Base-by-base conservation (phyloP, 2,113 vertebrate species). In the Microtus oregoni region DNA sequence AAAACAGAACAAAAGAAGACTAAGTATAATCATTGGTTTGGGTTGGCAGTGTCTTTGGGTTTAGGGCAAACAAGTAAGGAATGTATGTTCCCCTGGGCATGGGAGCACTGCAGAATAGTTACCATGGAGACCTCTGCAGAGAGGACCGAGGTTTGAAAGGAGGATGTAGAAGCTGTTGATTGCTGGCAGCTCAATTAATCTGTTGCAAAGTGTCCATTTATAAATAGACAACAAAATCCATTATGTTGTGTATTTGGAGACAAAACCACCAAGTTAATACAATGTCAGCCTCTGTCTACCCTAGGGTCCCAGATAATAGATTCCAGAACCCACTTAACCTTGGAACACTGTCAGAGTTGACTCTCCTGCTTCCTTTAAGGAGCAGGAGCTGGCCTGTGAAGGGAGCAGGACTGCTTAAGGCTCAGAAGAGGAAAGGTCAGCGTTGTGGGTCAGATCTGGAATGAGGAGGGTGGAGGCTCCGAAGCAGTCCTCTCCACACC, bases 371-470 rank as follows among this genome's bases (percentile, higher is more conserved):
- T 86, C 72, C 38, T 52, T 95, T 94, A 91, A 76, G 20, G 50
- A 78, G 2, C 32, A 1, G 52, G 65, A 12, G 10, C 15, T 67
- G 26, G 26, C 61, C 24, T 58, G 0, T 92, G 50, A 91, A 90
- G 63, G 63, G 65, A 95, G 67, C 7, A 72, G 55, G 15, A 58
- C 75, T 89, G 83, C 50, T 19, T 85, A 50, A 11, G 35, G 22
- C 11, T 41, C n/a, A 28, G 15, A 73, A 3, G 22, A 26, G 58
- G 30, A 26, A 28, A 91, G 24, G 22, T 90, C 14, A 41, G 15
- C 12, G 14, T 95, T 96, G 73, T 77, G 86, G 92, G 68, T 81
- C 89, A 94, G 72, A 12, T 58, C 75, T 94, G 12, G 9, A 90
- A 28, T 82, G 92, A 35, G 65, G 15, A 58, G 14, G 72, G 24